Evolutionary conservation across 2,113 vertebrate genomes (phyloP), one percentile per base, ranked within the genome.

Genomic region (Bucco capensis): DNA sequence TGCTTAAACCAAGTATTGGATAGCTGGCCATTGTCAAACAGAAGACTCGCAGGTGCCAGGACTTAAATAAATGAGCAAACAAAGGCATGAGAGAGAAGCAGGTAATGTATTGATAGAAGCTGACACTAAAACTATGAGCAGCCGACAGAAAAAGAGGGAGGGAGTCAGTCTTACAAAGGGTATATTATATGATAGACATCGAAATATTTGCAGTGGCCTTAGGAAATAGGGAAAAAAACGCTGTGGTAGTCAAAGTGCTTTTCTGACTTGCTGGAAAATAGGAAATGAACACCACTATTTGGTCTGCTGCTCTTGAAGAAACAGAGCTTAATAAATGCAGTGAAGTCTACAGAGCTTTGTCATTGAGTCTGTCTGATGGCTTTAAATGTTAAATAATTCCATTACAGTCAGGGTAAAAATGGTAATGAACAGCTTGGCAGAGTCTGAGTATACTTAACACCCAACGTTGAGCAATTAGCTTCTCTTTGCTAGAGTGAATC

Each of bases 371-470:
- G 10, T 78, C 70, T 90, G 65, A 61, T 88, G 74, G 73, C 69
- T 93, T 89, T 85, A 94, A 94, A 93, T 94, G 86, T 92, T 90
- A 96, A 96, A 86, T 90, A 82, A 94, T 96, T 94, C 92, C 83
- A 89, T 60, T 92, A 65, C 54, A 84, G 73, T 72, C 70, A 79
- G 83, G 50, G 31, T 72, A 69, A 88, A 95, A 95, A 90, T 73
- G 83, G 73, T 93, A 92, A 96, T 90, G 92, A 96, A 90, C 74
- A 94, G 90, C 42, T 95, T 90, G 90, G 66, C 92, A 93, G 83
- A 93, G 81, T 47, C 62, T 92, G 66, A 83, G 57, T 83, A 53
- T 78, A 86, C 86, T 89, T 79, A 76, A n/a, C 66, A 93, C 50
- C 77, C 82, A 86, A 94, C 31, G 81, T 7, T 93, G 92, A 94